These are phyloP conservation scores for Nycticebus coucang DNA, from an alignment of 2,113 vertebrate species.

Conservation along the genomic window DNA sequence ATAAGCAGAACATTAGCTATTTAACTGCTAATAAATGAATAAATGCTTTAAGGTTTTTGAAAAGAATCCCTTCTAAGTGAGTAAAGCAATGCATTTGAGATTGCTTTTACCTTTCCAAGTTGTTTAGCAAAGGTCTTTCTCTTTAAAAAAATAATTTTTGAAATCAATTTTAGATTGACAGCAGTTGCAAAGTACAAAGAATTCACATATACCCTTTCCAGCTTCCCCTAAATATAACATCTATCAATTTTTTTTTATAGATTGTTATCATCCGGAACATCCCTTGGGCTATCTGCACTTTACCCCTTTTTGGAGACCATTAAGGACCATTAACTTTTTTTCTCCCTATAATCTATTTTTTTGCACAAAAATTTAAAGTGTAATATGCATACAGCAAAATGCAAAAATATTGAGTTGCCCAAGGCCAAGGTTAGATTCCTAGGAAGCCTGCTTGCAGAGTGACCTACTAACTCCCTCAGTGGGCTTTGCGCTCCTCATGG, in stretches of 20 bases:
- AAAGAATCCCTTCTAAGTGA: not conserved
- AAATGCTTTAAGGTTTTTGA: not conserved
- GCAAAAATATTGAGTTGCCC: not conserved
- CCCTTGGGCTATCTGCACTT: not conserved
- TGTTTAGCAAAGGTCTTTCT: not conserved
- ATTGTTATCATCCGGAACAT: not conserved
- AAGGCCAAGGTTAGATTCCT: not conserved
- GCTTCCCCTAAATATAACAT: not conserved
- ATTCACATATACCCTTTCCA: not conserved
- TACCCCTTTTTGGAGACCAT: not conserved
- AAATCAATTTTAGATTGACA: not conserved
- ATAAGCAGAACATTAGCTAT: not conserved
- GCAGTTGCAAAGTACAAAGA: not conserved
- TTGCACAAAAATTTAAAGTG: not conserved
- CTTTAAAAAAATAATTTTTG: not conserved
- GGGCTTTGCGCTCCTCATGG: not conserved
- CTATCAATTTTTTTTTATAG: not conserved
- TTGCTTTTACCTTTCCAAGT: not conserved
- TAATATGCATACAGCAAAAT: not conserved
- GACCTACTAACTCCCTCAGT: accelerated
- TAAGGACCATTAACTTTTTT: not conserved
- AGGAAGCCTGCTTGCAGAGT: not conserved
- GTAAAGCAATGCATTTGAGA: not conserved
- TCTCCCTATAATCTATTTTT: not conserved
- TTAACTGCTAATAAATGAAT: conserved; percentile 30